A percentile compares a stretch with the other conserved stretches of the same genome.
Evolutionary conservation across 1,140 invertebrate species (phyloP).

Genomic region (Caerostris extrusa): DNA sequence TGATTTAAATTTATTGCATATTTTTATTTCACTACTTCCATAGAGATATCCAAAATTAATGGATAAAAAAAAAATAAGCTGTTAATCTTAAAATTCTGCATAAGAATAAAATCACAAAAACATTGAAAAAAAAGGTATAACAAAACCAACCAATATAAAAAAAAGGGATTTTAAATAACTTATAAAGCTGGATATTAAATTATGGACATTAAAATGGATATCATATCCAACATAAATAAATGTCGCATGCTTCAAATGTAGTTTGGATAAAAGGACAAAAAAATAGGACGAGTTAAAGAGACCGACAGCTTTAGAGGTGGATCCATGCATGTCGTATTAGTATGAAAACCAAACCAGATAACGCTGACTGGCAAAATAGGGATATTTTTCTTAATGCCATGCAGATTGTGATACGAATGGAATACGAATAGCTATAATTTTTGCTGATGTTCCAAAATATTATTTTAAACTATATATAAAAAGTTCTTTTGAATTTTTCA

Average conservation of each 20-base stretch:
- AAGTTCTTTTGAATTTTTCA: no score
- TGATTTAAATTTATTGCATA: no score
- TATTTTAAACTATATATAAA: no score
- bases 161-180: not conserved
- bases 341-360: no score
- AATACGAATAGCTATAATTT: no score
- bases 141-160: not conserved
- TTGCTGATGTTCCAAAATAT: no score
- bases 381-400: no score
- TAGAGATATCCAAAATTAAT: not conserved
- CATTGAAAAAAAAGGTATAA: not conserved
- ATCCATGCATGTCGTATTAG: no score
- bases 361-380: no score
- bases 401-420: no score
- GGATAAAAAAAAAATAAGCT: not conserved
- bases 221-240: not conserved
- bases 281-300: not conserved
- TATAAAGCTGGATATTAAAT: not conserved
- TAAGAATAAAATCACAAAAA: no score
- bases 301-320: not conserved
- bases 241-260: not conserved
- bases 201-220: not conserved
- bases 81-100: not conserved
- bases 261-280: not conserved
- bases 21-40: no score